These are phyloP conservation scores for Scaptomyza hsui DNA, from an alignment of 1,140 invertebrate genomes.

Conservation along the genomic window DNA sequence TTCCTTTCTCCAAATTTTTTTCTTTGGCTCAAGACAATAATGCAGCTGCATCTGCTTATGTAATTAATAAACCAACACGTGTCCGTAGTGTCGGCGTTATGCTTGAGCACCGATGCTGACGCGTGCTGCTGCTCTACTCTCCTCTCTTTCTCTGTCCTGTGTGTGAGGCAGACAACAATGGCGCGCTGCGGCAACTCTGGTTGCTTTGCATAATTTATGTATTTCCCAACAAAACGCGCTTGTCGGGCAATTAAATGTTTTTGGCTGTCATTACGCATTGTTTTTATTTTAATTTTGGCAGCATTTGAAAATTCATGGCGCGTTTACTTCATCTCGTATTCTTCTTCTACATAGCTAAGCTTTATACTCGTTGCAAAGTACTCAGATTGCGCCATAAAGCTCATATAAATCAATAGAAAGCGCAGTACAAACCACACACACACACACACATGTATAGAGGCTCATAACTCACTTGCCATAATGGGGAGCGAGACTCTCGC, in stretches of 20 bases:
- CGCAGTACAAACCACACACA: constrained; percentile 46
- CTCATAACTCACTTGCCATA: constrained; percentile 76
- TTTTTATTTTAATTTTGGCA: constrained; percentile 10
- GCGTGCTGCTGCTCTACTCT: constrained; percentile 52
- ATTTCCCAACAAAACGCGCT: constrained; percentile 30
- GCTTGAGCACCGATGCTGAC: constrained; percentile 49
- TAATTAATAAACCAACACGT: constrained; percentile 80
- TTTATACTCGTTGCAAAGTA: constrained; percentile 52
- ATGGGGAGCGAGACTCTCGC: constrained; percentile 51
- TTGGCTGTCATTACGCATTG: constrained; percentile 22
- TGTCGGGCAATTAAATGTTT: constrained; percentile 31
- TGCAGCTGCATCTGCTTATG: constrained; percentile 66
- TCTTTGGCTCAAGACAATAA: constrained; percentile 39
- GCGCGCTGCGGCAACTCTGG: constrained; percentile 63
- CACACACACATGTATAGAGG: constrained; percentile 1
- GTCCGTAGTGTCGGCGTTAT: constrained; percentile 46
- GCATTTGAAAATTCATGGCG: constrained; percentile 51
- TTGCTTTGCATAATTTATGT: constrained; percentile 43
- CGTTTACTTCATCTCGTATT: constrained; percentile 40
- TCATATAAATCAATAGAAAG: constrained; percentile 82
- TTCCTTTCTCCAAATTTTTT: neutral
- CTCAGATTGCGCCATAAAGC: constrained; percentile 76
- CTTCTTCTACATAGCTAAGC: constrained; percentile 14
- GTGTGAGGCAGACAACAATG: constrained; percentile 24
- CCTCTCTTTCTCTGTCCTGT: neutral